These are phyloP conservation scores for Anguilla japonica DNA, from an alignment of 2,113 vertebrate genomes.

Conservation along the genomic window DNA sequence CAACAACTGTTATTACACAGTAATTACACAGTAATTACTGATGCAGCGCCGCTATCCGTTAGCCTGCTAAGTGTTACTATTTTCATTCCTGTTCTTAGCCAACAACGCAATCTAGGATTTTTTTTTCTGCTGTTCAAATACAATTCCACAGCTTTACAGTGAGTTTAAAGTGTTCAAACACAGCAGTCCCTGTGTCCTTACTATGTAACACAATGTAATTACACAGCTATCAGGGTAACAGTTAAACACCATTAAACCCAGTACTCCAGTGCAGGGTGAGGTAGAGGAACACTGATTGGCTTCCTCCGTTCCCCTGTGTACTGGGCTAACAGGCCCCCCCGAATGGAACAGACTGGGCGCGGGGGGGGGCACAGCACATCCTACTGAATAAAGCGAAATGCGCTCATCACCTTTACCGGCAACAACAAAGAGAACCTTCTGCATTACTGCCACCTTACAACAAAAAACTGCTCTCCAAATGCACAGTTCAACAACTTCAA, in stretches of 20 bases:
- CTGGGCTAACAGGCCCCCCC: neutral
- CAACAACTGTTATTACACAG: neutral
- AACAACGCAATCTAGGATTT: neutral
- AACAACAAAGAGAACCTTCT: slow-evolving; percentile 3
- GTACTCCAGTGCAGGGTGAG: neutral
- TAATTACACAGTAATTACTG: neutral
- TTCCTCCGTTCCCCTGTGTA: no score
- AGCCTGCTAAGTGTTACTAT: neutral
- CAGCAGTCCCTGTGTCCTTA: neutral
- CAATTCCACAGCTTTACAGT: neutral
- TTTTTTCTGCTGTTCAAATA: neutral
- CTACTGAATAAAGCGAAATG: neutral
- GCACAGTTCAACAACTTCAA: neutral
- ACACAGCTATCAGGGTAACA: neutral
- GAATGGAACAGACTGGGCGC: neutral
- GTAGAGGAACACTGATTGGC: no score
- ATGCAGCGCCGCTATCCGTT: neutral
- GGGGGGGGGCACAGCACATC: neutral
- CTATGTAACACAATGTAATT: neutral
- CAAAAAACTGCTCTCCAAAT: neutral
- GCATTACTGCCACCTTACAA: slow-evolving; percentile 8
- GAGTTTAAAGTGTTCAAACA: neutral
- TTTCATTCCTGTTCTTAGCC: neutral
- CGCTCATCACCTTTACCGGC: neutral
- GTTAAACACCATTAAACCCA: neutral